Evolutionary conservation across 2,113 vertebrate species (phyloP).

Genomic region (Rhinichthys klamathensis): DNA sequence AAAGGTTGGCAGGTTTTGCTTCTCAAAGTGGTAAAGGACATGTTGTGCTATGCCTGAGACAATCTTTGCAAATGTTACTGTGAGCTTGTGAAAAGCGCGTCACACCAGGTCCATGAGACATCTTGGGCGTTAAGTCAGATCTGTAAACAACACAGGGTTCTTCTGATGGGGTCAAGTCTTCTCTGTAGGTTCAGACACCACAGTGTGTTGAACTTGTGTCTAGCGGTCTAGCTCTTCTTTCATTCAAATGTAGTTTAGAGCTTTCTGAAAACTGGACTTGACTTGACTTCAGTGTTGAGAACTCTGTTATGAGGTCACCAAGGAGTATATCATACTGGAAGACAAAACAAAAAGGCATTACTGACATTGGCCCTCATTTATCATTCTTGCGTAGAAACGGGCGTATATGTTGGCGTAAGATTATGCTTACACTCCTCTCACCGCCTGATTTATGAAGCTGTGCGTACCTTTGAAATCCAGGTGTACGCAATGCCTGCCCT

Average conservation of each 20-base stretch:
- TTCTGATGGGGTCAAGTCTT: conserved; percentile 24
- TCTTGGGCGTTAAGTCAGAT: conserved; percentile 47
- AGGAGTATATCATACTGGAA: conserved; percentile 81
- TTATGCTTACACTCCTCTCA: too few relatives aligned
- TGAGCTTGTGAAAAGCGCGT: conserved; percentile 43
- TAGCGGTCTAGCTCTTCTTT: conserved; percentile 24
- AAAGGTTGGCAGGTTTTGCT: conserved; percentile 46
- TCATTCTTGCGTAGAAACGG: too few relatives aligned
- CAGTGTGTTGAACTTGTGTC: conserved; percentile 9
- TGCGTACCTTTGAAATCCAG: too few relatives aligned
- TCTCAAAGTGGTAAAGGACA: conserved; percentile 40
- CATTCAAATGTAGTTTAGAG: conserved; percentile 35
- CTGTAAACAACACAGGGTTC: conserved; percentile 39
- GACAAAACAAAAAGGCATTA: conserved; percentile 57
- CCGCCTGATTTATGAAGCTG: too few relatives aligned
- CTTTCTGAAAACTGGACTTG: conserved; percentile 37
- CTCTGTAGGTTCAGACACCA: conserved; percentile 1
- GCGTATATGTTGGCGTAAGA: too few relatives aligned
- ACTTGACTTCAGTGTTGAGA: conserved; percentile 53
- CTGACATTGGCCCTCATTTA: too few relatives aligned
- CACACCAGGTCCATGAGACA: conserved; percentile 23
- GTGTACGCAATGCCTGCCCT: too few relatives aligned
- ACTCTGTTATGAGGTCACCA: conserved; percentile 79
- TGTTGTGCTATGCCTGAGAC: conserved; percentile 73
- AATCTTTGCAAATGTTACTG: conserved; percentile 73